Conservation (phyloP, 1,140 invertebrate species). For the Araneus ventricosus region DNA sequence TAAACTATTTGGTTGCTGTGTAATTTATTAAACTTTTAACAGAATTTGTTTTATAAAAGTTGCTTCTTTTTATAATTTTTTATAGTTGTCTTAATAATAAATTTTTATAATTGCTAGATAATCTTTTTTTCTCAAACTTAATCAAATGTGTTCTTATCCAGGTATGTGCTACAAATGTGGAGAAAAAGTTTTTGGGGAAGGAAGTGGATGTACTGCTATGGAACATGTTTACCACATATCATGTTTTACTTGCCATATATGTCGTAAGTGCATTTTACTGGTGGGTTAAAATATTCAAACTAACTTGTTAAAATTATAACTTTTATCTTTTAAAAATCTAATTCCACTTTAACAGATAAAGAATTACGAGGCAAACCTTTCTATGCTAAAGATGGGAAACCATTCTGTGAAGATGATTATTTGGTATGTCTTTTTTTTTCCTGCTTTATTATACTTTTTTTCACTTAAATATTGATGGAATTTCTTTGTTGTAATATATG, state of each 20-base stretch:
- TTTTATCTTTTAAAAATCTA: not conserved
- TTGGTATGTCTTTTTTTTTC: constrained; percentile 83
- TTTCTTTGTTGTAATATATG: no score
- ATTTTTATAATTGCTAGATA: no score
- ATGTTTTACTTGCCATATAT: constrained; percentile 94
- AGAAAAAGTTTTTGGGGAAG: constrained; percentile 93
- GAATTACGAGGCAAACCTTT: constrained; percentile 97
- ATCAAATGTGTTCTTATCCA: constrained; percentile 78
- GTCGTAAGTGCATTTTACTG: constrained; percentile 82
- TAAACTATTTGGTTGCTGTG: no score
- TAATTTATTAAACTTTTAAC: no score
- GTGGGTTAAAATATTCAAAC: not conserved
- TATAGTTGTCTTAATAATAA: no score
- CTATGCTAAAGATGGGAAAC: constrained; percentile 95
- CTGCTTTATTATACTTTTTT: not conserved
- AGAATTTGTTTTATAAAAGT: no score
- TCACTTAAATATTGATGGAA: not conserved
- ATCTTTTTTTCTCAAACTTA: not conserved
- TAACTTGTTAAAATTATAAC: not conserved
- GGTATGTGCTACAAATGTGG: constrained; percentile 94
- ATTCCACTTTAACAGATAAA: constrained; percentile 81
- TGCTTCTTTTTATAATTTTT: no score
- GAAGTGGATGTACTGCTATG: constrained; percentile 96
- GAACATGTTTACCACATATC: constrained; percentile 96
- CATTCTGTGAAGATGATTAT: constrained; percentile 97